Evolutionary conservation across 2,888 invertebrate species (phyloP).

Genomic region (Ommatoiulus sabulosus): DNA sequence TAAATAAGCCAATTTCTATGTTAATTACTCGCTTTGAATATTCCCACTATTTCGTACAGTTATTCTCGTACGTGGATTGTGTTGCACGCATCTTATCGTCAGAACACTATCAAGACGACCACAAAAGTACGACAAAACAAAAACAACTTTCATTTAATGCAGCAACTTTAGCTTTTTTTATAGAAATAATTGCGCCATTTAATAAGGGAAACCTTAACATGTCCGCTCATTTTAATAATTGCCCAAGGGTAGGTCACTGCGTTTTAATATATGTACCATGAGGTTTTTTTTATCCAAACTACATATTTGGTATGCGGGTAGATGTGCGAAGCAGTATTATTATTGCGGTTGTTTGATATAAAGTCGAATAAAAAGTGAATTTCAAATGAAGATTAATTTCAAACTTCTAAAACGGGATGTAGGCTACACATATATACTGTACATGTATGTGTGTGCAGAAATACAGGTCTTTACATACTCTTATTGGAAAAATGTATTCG

Average conservation of each 20-base stretch:
- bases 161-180: not conserved
- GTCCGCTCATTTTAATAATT: not conserved
- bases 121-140: conserved; percentile 13
- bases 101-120: not conserved
- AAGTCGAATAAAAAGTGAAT: not conserved
- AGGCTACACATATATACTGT: too few species aligned
- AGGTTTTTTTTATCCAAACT: not conserved
- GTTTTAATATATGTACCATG: not conserved
- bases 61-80: not conserved
- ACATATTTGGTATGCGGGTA: not conserved
- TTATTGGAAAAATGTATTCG: too few species aligned
- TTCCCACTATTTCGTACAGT: conserved; percentile 17
- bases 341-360: not conserved
- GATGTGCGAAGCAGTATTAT: not conserved
- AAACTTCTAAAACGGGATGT: too few species aligned
- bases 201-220: conserved; percentile 7
- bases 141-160: not conserved
- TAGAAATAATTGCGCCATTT: not conserved
- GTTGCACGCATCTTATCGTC: conserved; percentile 17
- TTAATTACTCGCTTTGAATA: conserved; percentile 43
- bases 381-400: not conserved
- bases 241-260: not conserved
- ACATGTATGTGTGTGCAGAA: too few species aligned
- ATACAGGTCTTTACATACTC: too few species aligned
- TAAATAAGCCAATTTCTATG: conserved; percentile 42